Percentiles rank a stretch among this genome's conserved stretches.
Evolutionary conservation across 2,113 vertebrate species (phyloP).

Genomic region (Symphodus melops): DNA sequence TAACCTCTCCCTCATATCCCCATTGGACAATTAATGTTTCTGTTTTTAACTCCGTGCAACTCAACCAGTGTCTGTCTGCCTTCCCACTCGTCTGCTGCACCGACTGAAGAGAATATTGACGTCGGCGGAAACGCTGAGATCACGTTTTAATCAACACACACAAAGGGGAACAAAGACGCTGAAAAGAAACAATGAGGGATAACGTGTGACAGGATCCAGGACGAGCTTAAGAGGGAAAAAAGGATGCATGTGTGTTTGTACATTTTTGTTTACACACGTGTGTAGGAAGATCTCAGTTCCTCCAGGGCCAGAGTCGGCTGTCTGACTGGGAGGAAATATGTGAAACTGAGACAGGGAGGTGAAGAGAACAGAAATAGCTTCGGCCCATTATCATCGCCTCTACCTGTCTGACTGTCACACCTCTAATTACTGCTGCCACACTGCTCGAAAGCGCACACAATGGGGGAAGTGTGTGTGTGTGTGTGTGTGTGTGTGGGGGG

Average conservation of each 20-base stretch:
- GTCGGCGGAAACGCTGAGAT: conserved; percentile 32
- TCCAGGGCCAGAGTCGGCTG: conserved; percentile 10
- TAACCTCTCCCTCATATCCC: not conserved
- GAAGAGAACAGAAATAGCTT: conserved; percentile 73
- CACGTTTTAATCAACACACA: conserved; percentile 33
- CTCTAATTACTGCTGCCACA: conserved; percentile 70
- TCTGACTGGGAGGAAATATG: conserved; percentile 43
- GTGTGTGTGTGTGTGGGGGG: no score
- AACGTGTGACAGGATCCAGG: not conserved
- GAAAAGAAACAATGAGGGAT: conserved; percentile 12
- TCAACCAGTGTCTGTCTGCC: not conserved
- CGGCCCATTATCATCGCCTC: conserved; percentile 67
- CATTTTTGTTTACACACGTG: not conserved
- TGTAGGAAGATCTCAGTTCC: not conserved
- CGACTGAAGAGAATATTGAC: conserved; percentile 8
- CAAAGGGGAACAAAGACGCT: conserved; percentile 24
- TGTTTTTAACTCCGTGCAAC: not conserved
- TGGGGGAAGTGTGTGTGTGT: conserved; percentile 5
- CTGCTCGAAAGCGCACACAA: conserved; percentile 56
- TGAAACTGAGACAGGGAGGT: conserved; percentile 9
- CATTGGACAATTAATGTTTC: not conserved
- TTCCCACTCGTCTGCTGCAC: not conserved
- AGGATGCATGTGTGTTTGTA: not conserved
- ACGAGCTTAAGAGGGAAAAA: not conserved
- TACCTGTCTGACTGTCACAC: conserved; percentile 74